phyloP scores from a whole-genome alignment of 2,797 vertebrate species.

The Carduelis carduelis region DNA sequence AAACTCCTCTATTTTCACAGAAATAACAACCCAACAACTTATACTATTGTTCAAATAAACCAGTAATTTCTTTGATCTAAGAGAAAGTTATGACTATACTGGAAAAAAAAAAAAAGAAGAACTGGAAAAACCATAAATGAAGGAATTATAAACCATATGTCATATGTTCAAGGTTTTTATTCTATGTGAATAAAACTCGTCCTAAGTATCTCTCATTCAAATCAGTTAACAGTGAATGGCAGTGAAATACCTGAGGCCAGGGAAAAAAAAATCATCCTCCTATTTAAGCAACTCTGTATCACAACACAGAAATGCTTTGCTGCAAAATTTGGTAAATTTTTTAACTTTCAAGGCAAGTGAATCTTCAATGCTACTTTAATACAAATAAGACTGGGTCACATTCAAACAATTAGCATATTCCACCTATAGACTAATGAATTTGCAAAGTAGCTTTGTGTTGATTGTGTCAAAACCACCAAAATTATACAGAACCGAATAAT shows the following conservation, averaged over 20 bases:
- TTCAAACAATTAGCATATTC: neutral
- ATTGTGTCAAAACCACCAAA: neutral
- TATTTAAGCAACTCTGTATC: neutral
- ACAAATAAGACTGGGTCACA: neutral
- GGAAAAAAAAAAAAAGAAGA: neutral
- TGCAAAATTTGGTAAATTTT: neutral
- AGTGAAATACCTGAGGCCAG: neutral
- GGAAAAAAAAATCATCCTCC: neutral
- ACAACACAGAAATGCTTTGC: neutral
- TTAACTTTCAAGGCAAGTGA: neutral
- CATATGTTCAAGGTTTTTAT: neutral
- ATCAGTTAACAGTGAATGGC: neutral
- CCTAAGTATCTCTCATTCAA: neutral
- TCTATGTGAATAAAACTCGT: rapidly evolving
- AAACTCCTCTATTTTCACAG: neutral
- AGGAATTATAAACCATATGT: neutral
- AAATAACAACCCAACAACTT: neutral
- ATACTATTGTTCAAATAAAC: neutral
- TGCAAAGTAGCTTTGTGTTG: neutral
- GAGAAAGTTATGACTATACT: neutral
- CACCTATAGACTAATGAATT: neutral
- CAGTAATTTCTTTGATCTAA: neutral
- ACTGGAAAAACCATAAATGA: neutral
- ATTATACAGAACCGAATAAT: neutral
- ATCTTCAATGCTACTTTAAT: neutral